Base-by-base conservation (phyloP, 2,797 vertebrate species). In the Danionella dracula region DNA sequence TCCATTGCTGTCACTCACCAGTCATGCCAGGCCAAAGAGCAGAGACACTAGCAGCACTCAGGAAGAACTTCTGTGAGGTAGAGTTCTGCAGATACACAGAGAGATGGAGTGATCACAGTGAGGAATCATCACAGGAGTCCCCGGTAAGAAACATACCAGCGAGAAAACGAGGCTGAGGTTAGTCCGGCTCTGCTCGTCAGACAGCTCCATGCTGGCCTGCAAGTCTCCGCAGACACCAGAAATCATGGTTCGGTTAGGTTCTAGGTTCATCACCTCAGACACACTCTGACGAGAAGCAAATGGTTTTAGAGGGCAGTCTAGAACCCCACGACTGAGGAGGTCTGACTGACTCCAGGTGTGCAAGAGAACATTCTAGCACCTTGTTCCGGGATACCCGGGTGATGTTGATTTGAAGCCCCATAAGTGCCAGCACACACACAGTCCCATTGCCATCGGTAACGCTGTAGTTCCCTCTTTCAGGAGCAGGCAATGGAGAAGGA, bases 371-470 rank as follows among this genome's bases (percentile, higher is more conserved):
- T n/a, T 9, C 4, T 13, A 41, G 38, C 16, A 5, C 90, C 86
- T 85, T 81, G 34, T 87, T 87, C 61, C 73, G 74, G 4, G 0
- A 59, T 63, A 87, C 90, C 74, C 70, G 66, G 0, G 87, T 92
- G 77, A 97, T 2, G 66, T 94, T 96, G 75, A 97, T 85, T 82
- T 97, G 95, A 49, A 99, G 80, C 5, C 91, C 89, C 87, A 91
- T 87, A 11, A 63, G 64, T 0, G 90, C 90, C 82, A 88, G 59
- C 19, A 91, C 73, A 75, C 90, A 91, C 38, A 37, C 8, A 0
- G 85, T 87, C 16, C 78, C 82, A 0, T 85, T 90, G 15, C 4
- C n/a, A 42, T 20, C 77, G 1, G 40, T 86, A 66, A 98, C 83
- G 0, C 55, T 84, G 81, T 97, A 99, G 72, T 49, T 82, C 21